Base-by-base conservation (phyloP, 53 echinoderm and acorn worm species). In the Henricia sp. region DNA sequence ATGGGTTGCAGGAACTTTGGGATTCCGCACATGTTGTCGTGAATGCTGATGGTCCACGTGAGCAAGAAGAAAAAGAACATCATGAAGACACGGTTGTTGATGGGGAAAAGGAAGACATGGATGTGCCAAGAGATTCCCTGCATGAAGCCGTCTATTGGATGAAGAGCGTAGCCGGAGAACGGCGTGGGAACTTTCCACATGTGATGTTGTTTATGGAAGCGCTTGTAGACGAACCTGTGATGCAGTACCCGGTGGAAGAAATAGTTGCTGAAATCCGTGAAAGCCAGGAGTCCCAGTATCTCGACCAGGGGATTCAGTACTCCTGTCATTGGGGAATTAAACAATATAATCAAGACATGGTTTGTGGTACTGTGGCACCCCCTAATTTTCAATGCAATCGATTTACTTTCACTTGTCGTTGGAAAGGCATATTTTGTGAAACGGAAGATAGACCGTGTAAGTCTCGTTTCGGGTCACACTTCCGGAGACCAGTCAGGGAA, bases 1-100 rank as follows among this genome's bases (percentile, higher is more conserved):
- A 84, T 78, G 2, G 97, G 97, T 57, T 92, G 86, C 37, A 97
- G 29, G 4, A 73, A 0, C 16, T 85, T 83, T 4, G 97, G 97
- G 1, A 97, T 86, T 29, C 88, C 74, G 57, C 90, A 97, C 42
- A 88, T 83, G 30, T 94, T 94, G 64, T 97, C 97, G 56, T 97
- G 97, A 69, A 97, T 97, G 44, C 97, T 97, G 51, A 97, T 90
- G 26, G 97, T 97, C 97, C 97, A 97, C 56, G 92, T 71, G 62
- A 94, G 94, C 38, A 97, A 92, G 53, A 90, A 86, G 52, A 97
- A 50, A 43, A 97, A 94, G 85, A 97, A 85, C 23, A 37, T 11
- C 50, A 97, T 87, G 70, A 94, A 94, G 2, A 97, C 68, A 24
- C 70, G 80, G 35, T 91, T 94, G 74, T 97, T 92, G 44, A 97